phyloP scores from a whole-genome alignment of 2,113 vertebrate species.

The Myiagra hebetior region DNA sequence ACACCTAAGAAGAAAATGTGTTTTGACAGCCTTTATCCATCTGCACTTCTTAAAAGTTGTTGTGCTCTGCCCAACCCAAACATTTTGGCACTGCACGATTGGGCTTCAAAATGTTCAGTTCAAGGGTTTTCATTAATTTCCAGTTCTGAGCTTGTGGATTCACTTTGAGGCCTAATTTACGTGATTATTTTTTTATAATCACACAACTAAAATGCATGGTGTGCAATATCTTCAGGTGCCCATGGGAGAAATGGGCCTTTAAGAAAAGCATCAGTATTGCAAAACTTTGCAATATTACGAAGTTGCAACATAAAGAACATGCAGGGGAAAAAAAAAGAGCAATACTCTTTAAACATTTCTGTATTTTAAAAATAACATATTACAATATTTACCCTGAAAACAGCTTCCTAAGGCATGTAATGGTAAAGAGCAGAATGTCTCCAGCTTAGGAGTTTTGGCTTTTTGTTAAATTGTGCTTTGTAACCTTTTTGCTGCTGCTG shows the following conservation, averaged over 20 bases:
- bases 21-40: background rate
- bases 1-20: background rate
- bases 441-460: background rate
- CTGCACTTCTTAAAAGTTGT: accelerated
- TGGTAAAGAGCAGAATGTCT: background rate
- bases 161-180: background rate
- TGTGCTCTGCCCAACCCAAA: background rate
- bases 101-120: background rate
- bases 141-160: background rate
- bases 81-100: accelerated
- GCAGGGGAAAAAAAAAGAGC: background rate
- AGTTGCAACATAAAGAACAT: background rate
- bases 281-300: background rate
- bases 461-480: background rate
- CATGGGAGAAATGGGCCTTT: background rate
- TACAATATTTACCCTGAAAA: background rate
- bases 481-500: background rate
- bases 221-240: background rate
- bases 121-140: background rate
- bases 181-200: background rate
- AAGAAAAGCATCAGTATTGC: background rate
- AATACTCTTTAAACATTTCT: background rate
- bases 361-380: background rate
- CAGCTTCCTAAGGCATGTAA: background rate
- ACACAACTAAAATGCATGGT: background rate